phyloP scores from a whole-genome alignment of 2,113 vertebrate species.

The Propithecus coquereli region DNA sequence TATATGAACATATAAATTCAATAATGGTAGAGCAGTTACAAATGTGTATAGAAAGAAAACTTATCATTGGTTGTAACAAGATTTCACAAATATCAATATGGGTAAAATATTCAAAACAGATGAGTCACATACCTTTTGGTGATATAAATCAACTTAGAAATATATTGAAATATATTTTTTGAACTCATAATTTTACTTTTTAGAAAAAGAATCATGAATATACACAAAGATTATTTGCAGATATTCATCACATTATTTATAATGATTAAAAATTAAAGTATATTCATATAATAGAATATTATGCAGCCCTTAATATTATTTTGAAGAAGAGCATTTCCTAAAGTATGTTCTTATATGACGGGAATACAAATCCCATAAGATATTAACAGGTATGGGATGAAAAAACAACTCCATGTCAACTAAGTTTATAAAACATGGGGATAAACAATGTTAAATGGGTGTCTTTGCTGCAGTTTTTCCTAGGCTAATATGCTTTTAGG shows the following conservation, averaged over 20 bases:
- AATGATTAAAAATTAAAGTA: neutral
- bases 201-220: neutral
- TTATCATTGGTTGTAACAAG: neutral
- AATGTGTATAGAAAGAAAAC: neutral
- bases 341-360: neutral
- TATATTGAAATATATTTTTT: neutral
- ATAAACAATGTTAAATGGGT: neutral
- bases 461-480: neutral
- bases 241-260: neutral
- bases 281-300: neutral
- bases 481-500: neutral
- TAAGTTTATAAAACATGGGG: neutral
- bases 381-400: neutral
- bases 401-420: neutral
- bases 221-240: neutral
- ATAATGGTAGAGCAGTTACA: neutral
- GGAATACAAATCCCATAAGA: neutral
- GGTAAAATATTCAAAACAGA: constrained; percentile 32
- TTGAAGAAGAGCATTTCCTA: constrained; percentile 14
- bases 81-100: constrained; percentile 2
- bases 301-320: neutral
- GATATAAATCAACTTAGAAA: constrained; percentile 6
- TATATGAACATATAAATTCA: neutral
- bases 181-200: neutral
- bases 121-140: neutral